phyloP scores from a whole-genome alignment of 2,113 vertebrate genomes.

The Limnothrissa miodon region DNA sequence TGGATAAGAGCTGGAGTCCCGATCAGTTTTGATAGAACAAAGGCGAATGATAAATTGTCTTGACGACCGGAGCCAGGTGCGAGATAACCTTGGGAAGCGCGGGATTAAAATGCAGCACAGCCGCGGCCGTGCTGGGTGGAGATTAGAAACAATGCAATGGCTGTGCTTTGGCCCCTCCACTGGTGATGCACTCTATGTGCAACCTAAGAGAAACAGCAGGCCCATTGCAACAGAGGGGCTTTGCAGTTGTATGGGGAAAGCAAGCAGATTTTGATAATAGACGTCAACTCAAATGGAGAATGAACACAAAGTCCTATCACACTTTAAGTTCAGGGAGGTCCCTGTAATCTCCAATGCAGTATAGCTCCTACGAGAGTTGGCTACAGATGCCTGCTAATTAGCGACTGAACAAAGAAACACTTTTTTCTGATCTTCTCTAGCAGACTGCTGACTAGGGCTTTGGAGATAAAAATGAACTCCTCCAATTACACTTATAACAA shows the following conservation, averaged over 20 bases:
- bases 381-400: constrained; percentile 58
- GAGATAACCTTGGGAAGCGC: constrained; percentile 51
- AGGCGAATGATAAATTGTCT: constrained; percentile 66
- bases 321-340: constrained; percentile 31
- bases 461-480: constrained; percentile 60
- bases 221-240: neutral
- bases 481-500: constrained; percentile 44
- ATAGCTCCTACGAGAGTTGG: neutral
- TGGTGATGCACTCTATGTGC: neutral
- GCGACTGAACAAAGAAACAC: constrained; percentile 56
- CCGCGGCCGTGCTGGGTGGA: neutral
- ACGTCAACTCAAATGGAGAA: constrained; percentile 21
- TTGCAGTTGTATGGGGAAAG: constrained; percentile 8
- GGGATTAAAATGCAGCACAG: constrained; percentile 52
- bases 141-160: constrained; percentile 8
- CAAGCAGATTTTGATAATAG: neutral
- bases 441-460: constrained; percentile 62
- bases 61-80: constrained; percentile 43
- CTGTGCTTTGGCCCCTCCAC: neutral
- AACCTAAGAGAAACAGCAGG: neutral
- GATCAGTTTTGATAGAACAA: constrained; percentile 61
- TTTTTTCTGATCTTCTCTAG: constrained; percentile 54
- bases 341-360: constrained; percentile 44
- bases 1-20: constrained; percentile 49
- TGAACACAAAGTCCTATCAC: constrained; percentile 2